phyloP scores from a whole-genome alignment of 2,113 vertebrate genomes.

The Sus scrofa region DNA sequence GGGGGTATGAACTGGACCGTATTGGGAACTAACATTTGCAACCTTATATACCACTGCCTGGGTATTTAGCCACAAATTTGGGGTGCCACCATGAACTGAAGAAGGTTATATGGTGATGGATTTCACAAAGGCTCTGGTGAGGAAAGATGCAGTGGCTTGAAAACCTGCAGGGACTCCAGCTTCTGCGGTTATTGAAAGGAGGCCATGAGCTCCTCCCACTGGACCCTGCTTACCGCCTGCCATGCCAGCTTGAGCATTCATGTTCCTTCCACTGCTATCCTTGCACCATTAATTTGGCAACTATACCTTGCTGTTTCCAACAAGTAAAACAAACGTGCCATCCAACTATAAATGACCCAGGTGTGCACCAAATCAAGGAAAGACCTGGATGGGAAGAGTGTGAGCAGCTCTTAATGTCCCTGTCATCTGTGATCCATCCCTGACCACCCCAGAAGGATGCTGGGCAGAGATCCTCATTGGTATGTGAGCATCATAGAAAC shows the following conservation, averaged over 20 bases:
- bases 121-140: constrained; percentile 15
- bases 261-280: background rate
- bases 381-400: background rate
- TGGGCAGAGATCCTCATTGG: background rate
- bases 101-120: background rate
- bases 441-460: background rate
- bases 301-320: background rate
- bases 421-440: background rate
- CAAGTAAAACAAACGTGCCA: background rate
- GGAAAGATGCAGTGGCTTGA: background rate
- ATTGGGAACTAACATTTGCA: background rate
- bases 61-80: background rate
- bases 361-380: background rate
- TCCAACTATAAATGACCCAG: background rate
- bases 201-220: background rate
- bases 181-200: background rate
- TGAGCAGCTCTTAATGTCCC: background rate
- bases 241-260: background rate
- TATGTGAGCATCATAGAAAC: background rate
- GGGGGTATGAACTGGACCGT: background rate
- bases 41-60: background rate
- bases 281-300: background rate
- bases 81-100: background rate
- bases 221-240: background rate
- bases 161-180: background rate